phyloP scores from a whole-genome alignment of 1,140 invertebrate species.

The Cotesia typhae region DNA sequence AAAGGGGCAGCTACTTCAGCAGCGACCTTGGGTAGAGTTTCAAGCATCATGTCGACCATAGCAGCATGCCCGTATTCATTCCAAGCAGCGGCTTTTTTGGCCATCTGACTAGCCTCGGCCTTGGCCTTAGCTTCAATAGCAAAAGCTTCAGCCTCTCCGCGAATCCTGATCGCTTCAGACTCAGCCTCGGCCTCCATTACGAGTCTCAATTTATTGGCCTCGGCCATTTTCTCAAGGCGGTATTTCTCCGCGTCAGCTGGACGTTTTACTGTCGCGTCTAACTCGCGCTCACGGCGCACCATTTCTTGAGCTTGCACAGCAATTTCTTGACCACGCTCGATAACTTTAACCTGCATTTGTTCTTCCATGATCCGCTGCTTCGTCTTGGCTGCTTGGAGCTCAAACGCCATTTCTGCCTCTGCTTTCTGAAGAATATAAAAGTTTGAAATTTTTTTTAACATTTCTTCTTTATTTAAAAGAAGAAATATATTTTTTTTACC shows the following conservation, averaged over 20 bases:
- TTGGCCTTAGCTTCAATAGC: constrained; percentile 93
- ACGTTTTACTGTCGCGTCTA: constrained; percentile 89
- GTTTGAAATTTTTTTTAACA: constrained; percentile 26
- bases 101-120: constrained; percentile 96
- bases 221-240: constrained; percentile 90
- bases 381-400: constrained; percentile 94
- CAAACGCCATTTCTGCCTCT: constrained; percentile 94
- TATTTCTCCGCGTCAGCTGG: constrained; percentile 96
- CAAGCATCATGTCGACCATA: constrained; percentile 96
- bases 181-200: constrained; percentile 94
- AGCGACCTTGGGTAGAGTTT: constrained; percentile 95
- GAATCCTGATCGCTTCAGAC: constrained; percentile 83
- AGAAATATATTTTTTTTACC: constrained; percentile 53
- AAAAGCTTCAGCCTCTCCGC: constrained; percentile 91
- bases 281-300: constrained; percentile 82
- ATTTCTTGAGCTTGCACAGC: constrained; percentile 91
- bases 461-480: constrained; percentile 21
- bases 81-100: constrained; percentile 95
- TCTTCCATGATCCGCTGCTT: constrained; percentile 96
- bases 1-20: constrained; percentile 95
- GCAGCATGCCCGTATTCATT: constrained; percentile 96
- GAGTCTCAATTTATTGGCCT: constrained; percentile 86
- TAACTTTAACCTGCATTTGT: constrained; percentile 95
- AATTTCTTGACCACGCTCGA: constrained; percentile 93
- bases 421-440: constrained; percentile 71